phyloP scores from a whole-genome alignment of 2,113 vertebrate genomes.

The Puma concolor region DNA sequence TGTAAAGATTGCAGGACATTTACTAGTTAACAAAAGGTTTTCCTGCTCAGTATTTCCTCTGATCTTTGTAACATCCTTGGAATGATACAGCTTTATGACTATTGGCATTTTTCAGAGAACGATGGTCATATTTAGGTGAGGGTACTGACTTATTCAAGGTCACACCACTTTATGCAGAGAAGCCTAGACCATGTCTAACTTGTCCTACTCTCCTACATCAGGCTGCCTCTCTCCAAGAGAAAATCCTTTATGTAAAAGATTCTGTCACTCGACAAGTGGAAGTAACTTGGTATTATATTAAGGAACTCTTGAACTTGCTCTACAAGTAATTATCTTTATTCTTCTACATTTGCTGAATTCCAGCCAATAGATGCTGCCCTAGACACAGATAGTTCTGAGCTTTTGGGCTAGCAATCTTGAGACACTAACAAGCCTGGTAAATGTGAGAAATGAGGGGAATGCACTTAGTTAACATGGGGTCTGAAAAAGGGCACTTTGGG shows the following conservation, averaged over 20 bases:
- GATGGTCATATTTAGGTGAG: neutral
- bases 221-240: neutral
- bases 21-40: neutral
- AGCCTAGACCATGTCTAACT: neutral
- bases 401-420: neutral
- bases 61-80: neutral
- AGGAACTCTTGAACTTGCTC: neutral
- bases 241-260: neutral
- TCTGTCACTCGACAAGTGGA: neutral
- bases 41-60: neutral
- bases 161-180: neutral
- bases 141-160: neutral
- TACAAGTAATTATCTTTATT: neutral
- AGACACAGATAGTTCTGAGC: neutral
- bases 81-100: neutral
- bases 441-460: slow-evolving; percentile 41
- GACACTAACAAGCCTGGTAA: neutral
- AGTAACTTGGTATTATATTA: neutral
- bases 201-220: neutral
- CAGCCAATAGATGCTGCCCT: neutral
- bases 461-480: slow-evolving; percentile 11
- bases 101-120: neutral
- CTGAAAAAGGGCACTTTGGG: slow-evolving; percentile 36
- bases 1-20: neutral
- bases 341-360: slow-evolving; percentile 44